A percentile compares a stretch with the other conserved stretches of the same genome.
phyloP scores from a whole-genome alignment of 2,888 invertebrate species.

The Sarcophaga caerulescens region DNA sequence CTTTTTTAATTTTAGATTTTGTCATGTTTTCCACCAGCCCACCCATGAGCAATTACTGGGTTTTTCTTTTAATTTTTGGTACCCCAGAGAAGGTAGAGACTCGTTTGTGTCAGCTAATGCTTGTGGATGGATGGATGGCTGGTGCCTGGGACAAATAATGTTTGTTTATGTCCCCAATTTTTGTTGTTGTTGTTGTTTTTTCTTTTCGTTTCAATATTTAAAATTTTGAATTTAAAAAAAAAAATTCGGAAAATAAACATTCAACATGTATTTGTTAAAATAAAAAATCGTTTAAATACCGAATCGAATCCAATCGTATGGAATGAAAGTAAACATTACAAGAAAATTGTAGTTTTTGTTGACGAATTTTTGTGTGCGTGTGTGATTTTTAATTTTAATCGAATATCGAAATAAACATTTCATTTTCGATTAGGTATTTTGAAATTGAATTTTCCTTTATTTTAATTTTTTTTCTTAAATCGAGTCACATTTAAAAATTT shows the following conservation, averaged over 20 bases:
- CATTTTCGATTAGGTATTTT: background rate
- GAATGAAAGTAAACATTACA: constrained; percentile 1
- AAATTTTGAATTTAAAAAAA: background rate
- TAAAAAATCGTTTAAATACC: background rate
- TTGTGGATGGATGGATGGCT: background rate
- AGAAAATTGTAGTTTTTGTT: constrained; percentile 8
- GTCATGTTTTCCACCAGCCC: background rate
- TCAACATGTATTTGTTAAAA: background rate
- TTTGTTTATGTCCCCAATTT: constrained; percentile 25
- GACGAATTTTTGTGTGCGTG: background rate
- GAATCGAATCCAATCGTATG: no score
- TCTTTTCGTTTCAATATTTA: background rate
- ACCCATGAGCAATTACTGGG: background rate
- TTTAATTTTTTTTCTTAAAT: background rate
- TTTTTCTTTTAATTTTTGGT: background rate
- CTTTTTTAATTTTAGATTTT: background rate
- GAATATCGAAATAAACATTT: background rate
- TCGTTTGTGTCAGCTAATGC: no score
- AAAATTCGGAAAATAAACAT: background rate
- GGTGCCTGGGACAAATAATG: background rate
- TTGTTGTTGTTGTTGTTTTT: no score
- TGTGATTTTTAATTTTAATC: background rate
- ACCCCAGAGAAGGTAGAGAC: no score
- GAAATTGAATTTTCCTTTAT: background rate
- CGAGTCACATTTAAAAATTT: background rate